These are phyloP conservation scores for Cotesia vestalis DNA, from an alignment of 1,140 invertebrate genomes.

Conservation along the genomic window DNA sequence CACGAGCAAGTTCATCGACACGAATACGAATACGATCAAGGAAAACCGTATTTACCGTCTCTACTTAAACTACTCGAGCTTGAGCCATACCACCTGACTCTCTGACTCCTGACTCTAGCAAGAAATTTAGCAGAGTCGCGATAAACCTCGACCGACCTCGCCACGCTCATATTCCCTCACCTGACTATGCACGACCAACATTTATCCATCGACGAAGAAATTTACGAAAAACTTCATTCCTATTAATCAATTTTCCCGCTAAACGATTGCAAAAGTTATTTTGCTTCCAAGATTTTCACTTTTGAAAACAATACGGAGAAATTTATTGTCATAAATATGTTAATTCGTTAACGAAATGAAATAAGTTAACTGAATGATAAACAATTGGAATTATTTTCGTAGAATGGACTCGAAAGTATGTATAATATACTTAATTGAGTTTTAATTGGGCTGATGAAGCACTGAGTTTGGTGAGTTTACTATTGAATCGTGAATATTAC, in stretches of 20 bases:
- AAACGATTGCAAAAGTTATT: conserved; percentile 11
- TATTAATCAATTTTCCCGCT: background rate
- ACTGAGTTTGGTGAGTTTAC: conserved; percentile 19
- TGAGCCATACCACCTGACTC: conserved; percentile 32
- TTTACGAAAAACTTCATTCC: conserved; percentile 1
- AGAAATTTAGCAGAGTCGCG: conserved; percentile 46
- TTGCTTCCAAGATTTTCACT: background rate
- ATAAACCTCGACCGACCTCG: conserved; percentile 28
- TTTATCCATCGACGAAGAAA: background rate
- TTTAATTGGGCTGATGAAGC: conserved; percentile 42
- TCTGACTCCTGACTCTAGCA: conserved; percentile 40
- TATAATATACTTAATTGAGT: conserved; percentile 6
- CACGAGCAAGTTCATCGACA: conserved; percentile 48
- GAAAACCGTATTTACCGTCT: too few relatives aligned
- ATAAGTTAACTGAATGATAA: too few relatives aligned
- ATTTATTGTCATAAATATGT: too few relatives aligned
- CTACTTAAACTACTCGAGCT: too few relatives aligned
- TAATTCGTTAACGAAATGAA: too few relatives aligned
- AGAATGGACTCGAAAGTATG: background rate
- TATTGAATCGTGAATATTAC: conserved; percentile 38
- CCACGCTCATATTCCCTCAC: conserved; percentile 21
- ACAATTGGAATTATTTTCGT: background rate
- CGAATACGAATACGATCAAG: conserved; percentile 3
- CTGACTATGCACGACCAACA: conserved; percentile 23
- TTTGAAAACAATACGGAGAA: too few relatives aligned